Conservation (phyloP, 2,888 invertebrate genomes). For the Quadroppia sp. region DNA sequence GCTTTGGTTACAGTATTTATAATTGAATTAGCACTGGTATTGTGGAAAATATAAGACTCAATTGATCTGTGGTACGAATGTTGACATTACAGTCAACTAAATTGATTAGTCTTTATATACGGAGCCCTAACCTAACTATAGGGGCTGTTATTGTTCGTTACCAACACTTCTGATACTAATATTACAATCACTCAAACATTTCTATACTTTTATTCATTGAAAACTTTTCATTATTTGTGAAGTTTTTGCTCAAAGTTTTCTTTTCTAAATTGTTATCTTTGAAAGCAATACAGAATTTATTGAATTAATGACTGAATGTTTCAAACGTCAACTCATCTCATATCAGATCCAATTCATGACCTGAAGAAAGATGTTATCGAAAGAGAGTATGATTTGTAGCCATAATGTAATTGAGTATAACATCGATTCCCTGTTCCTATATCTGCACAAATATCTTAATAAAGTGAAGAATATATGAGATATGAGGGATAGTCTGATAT, state of each 20-base stretch:
- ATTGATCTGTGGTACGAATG: constrained; percentile 18
- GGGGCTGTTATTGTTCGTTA: constrained; percentile 7
- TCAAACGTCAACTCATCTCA: background rate
- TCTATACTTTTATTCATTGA: background rate
- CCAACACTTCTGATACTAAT: constrained; percentile 9
- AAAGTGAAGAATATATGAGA: background rate
- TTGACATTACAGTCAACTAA: constrained; percentile 30
- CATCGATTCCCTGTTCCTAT: background rate
- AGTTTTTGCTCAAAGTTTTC: too few relatives aligned
- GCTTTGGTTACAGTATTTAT: constrained; percentile 22
- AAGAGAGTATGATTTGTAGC: constrained; percentile 19
- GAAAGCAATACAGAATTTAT: background rate
- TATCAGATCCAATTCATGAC: background rate
- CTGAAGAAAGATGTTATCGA: background rate
- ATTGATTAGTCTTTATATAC: constrained; percentile 17
- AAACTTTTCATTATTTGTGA: too few relatives aligned
- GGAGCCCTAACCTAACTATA: background rate
- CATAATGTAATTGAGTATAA: constrained; percentile 22
- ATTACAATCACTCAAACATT: background rate
- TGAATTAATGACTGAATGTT: background rate
- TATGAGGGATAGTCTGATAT: background rate
- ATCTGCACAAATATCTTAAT: background rate
- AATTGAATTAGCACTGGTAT: constrained; percentile 12
- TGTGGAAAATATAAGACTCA: constrained; percentile 22
- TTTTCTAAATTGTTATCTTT: background rate